A percentile compares a stretch with the other conserved stretches of the same genome.
phyloP scores from a whole-genome alignment of 2,113 vertebrate genomes.

The Campylomormyrus tamandua region DNA sequence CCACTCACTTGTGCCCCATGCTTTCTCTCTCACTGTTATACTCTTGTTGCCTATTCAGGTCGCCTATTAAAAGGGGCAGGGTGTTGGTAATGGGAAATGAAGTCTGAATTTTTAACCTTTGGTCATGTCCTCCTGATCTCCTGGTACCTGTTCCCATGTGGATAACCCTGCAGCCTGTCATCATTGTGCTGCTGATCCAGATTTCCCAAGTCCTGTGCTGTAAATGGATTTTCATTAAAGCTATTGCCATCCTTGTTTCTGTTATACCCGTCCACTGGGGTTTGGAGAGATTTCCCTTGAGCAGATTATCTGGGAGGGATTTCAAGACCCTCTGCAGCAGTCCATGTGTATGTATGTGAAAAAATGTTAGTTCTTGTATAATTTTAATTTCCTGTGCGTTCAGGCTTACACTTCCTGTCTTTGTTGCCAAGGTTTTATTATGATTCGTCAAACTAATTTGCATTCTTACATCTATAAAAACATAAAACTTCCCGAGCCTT shows the following conservation, averaged over 20 bases:
- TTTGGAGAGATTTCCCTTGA: not conserved
- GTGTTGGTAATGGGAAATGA: not conserved
- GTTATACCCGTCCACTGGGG: not conserved
- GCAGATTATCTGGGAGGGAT: slow-evolving; percentile 17
- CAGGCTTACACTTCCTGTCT: slow-evolving; percentile 38
- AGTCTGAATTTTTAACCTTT: not conserved
- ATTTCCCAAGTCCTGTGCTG: slow-evolving; percentile 8
- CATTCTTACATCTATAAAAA: not conserved
- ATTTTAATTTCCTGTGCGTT: slow-evolving; percentile 43
- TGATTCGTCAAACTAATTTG: not conserved
- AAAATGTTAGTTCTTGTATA: slow-evolving; percentile 25
- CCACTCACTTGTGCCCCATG: not conserved
- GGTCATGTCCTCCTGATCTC: not conserved
- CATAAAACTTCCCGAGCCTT: not conserved
- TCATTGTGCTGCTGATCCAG: slow-evolving; percentile 8
- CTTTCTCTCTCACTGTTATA: not conserved
- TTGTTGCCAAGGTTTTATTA: slow-evolving; percentile 23
- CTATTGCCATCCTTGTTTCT: not conserved
- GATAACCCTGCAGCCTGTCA: not conserved
- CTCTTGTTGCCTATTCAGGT: not conserved
- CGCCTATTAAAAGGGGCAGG: not conserved
- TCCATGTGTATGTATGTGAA: slow-evolving; percentile 7
- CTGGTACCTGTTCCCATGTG: not conserved
- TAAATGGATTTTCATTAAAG: slow-evolving; percentile 4
- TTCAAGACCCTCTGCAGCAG: slow-evolving; percentile 26